Conservation (phyloP, 2,797 vertebrate genomes). For the Nyctalus aviator region DNA sequence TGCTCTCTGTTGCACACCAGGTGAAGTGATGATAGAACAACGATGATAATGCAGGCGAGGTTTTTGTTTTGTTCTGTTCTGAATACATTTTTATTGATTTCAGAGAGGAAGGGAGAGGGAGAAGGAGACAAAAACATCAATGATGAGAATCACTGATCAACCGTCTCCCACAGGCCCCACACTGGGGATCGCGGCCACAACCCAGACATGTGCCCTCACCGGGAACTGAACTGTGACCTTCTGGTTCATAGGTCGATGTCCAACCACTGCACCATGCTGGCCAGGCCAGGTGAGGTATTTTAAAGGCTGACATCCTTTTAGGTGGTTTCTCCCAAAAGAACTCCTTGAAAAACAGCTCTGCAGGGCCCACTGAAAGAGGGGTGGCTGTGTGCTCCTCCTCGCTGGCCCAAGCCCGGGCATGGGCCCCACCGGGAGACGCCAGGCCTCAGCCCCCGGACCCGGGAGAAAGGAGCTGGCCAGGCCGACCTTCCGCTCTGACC, state of each 20-base stretch:
- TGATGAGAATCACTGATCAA: too few species aligned
- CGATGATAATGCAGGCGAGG: not conserved
- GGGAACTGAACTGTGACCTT: too few species aligned
- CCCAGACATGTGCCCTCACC: too few species aligned
- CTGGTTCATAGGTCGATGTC: too few species aligned
- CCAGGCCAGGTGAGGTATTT: not conserved
- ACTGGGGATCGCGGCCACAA: too few species aligned
- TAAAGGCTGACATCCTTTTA: not conserved
- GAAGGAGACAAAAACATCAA: too few species aligned
- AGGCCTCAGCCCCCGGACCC: rapidly evolving
- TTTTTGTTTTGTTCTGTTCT: too few species aligned
- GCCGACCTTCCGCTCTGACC: rapidly evolving
- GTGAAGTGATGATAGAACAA: not conserved
- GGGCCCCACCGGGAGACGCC: not conserved
- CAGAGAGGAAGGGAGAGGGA: too few species aligned
- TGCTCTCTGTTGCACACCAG: not conserved
- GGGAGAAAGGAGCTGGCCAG: not conserved
- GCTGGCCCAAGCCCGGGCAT: too few species aligned
- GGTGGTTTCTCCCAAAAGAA: not conserved
- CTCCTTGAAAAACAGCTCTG: not conserved
- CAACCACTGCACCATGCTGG: too few species aligned
- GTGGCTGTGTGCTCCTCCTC: not conserved
- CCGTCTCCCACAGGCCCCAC: too few species aligned
- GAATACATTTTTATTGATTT: too few species aligned
- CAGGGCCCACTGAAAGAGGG: rapidly evolving